phyloP scores from a whole-genome alignment of 2,113 vertebrate species.

The Chaenocephalus aceratus region DNA sequence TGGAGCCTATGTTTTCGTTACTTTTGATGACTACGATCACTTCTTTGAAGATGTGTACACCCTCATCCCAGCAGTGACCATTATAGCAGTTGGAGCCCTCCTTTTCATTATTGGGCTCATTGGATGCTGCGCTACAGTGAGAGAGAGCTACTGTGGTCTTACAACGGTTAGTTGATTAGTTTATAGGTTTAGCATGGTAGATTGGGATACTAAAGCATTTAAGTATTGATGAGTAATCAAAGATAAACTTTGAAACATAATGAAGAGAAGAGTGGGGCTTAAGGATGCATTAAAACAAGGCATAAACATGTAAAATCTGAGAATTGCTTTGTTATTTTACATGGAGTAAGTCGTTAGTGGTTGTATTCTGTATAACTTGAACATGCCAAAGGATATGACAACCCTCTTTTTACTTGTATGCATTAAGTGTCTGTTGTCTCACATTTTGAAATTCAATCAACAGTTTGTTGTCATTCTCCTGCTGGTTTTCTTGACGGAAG shows the following conservation, averaged over 20 bases:
- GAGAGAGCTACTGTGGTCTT: conserved; percentile 94
- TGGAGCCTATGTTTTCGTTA: conserved; percentile 97
- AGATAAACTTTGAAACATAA: not conserved
- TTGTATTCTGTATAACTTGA: not conserved
- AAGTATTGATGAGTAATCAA: not conserved
- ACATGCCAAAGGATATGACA: not conserved
- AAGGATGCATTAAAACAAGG: not conserved
- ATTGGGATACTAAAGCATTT: not conserved
- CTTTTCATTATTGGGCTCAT: conserved; percentile 95
- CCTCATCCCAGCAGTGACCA: conserved; percentile 91
- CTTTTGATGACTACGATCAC: conserved; percentile 95
- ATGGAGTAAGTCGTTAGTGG: too few species aligned
- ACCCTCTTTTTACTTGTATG: not conserved
- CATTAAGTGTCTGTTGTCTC: not conserved
- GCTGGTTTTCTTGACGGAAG: conserved; percentile 95
- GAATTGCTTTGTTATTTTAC: too few species aligned
- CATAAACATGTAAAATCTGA: not conserved
- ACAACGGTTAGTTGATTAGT: conserved; percentile 86
- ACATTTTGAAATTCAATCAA: conserved; percentile 60
- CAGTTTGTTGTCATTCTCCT: conserved; percentile 97
- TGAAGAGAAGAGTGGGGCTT: not conserved
- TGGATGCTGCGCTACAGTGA: conserved; percentile 95
- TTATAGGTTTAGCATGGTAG: not conserved
- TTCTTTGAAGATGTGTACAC: conserved; percentile 98
- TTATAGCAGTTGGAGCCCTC: conserved; percentile 93